phyloP scores from a whole-genome alignment of 2,797 vertebrate genomes.

The Microhierax caerulescens region DNA sequence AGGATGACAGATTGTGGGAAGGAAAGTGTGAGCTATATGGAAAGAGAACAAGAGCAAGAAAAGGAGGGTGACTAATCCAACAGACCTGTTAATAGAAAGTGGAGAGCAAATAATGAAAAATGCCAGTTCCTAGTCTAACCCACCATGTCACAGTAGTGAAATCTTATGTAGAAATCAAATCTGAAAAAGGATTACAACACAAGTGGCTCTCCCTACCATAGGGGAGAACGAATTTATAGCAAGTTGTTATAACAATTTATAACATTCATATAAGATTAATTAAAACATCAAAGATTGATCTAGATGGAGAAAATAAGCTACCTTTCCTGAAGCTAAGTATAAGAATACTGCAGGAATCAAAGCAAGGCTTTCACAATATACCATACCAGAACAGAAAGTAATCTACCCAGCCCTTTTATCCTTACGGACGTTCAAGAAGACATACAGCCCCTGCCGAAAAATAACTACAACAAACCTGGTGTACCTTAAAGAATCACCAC shows the following conservation, averaged over 20 bases:
- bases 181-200: not conserved
- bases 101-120: not conserved
- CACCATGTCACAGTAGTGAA: not conserved
- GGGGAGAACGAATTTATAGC: not conserved
- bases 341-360: not conserved
- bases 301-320: not conserved
- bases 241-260: not conserved
- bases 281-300: not conserved
- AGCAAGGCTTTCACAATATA: not conserved
- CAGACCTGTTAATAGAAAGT: not conserved
- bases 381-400: not conserved
- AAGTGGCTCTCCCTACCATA: not conserved
- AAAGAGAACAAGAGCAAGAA: constrained; percentile 13
- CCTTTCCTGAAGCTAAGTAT: not conserved
- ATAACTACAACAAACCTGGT: not conserved
- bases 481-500: not conserved
- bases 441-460: not conserved
- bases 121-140: not conserved
- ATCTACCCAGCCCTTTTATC: not conserved
- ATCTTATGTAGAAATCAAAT: not conserved
- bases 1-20: constrained; percentile 50
- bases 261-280: not conserved
- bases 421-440: not conserved
- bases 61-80: not conserved
- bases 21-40: constrained; percentile 43